Evolutionary conservation across 2,888 invertebrate species (phyloP), one percentile per base, ranked within the genome.

Genomic region (Portevinia maculata): DNA sequence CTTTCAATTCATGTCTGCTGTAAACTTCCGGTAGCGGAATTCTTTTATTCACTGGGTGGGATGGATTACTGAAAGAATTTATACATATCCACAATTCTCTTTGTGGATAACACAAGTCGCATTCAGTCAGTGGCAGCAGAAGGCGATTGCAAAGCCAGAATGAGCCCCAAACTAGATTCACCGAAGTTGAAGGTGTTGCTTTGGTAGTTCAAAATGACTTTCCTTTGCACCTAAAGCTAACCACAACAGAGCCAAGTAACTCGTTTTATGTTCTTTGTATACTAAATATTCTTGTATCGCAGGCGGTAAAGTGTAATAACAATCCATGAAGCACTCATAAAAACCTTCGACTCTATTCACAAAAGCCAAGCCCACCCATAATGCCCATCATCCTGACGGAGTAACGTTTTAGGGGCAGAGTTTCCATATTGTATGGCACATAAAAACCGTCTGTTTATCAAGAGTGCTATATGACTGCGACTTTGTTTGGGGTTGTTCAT

Each of bases 121-220:
- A 67, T 67, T 41, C 60, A 30, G 53, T 44, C 44, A 69, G 15
- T 32, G 41, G 48, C 76, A 55, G 13, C 46, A 41, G 30, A 28
- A 52, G 39, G 59, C 59, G 32, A 34, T 52, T 52, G 46, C 71
- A 53, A 32, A 17, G 59, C 28, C 48, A 71, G 57, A 64, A 57
- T 70, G 50, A 70, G 62, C 50, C 64, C 39, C 24, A 46, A 71
- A 44, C 48, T 67, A 37, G 39, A 67, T 59, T 57, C 71, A 73
- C 48, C 71, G 60, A 73, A 62, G 71, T 67, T 78, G 65, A 83
- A 83, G 83, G 83, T 83, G 83, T 78, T 83, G 83, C 78, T 83
- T 83, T 83, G 78, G 67, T 62, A 83, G 78, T 83, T 83, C 55
- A 52, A 53, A 78, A 53, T 41, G 60, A 59, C 50, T 60, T 44